Conservation (phyloP, 2,113 vertebrate species). For the Aphyosemion australe region DNA sequence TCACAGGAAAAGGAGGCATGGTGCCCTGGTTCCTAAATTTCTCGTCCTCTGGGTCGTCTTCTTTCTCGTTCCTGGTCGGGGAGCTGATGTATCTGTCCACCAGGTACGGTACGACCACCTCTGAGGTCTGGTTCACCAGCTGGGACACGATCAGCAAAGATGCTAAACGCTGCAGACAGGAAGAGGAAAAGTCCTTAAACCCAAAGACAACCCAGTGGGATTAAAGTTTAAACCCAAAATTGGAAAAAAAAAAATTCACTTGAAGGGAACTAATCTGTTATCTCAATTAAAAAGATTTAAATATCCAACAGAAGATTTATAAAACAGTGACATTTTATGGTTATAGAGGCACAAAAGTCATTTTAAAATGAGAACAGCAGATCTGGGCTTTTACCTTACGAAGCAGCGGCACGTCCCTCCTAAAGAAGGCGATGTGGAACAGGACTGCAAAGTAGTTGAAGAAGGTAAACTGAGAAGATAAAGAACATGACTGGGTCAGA, state of each 20-base stretch:
- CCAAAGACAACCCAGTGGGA: background rate
- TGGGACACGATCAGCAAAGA: slow-evolving; percentile 81
- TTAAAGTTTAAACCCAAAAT: too few relatives aligned
- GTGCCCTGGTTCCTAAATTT: slow-evolving; percentile 75
- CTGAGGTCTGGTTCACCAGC: slow-evolving; percentile 81
- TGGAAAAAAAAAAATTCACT: too few relatives aligned
- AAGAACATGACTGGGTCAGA: background rate
- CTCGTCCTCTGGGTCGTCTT: slow-evolving; percentile 80
- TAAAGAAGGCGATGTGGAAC: slow-evolving; percentile 84
- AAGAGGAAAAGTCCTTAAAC: background rate
- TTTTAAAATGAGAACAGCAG: too few relatives aligned
- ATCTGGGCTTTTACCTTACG: slow-evolving; percentile 73
- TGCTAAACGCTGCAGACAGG: slow-evolving; percentile 69
- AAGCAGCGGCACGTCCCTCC: slow-evolving; percentile 80
- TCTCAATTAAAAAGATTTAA: too few relatives aligned
- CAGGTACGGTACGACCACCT: slow-evolving; percentile 79
- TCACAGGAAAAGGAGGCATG: slow-evolving; percentile 77
- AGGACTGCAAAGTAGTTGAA: slow-evolving; percentile 85
- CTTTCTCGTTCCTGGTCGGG: slow-evolving; percentile 55
- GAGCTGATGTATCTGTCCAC: slow-evolving; percentile 73
- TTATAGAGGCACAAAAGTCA: too few relatives aligned
- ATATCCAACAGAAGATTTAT: too few relatives aligned
- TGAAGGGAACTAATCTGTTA: too few relatives aligned
- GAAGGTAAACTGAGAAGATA: slow-evolving; percentile 79
- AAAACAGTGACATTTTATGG: too few relatives aligned